These are phyloP conservation scores for Amblyopsis rosae DNA, from an alignment of 2,113 vertebrate genomes.

Conservation along the genomic window DNA sequence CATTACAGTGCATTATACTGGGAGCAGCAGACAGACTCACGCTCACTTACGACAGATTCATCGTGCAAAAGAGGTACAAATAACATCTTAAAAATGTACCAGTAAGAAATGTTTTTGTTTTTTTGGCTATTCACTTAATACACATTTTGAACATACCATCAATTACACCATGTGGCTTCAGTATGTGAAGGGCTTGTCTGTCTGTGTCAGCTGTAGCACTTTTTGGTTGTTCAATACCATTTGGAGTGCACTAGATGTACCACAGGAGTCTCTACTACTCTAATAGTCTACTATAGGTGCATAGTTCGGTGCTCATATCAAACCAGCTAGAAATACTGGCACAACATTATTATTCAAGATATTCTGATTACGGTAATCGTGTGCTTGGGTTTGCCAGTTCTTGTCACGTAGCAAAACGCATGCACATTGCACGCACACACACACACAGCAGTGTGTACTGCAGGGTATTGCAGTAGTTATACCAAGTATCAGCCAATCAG, in stretches of 20 bases:
- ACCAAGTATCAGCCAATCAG: constrained; percentile 33
- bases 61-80: constrained; percentile 77
- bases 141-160: constrained; percentile 49
- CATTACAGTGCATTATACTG: constrained; percentile 66
- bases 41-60: constrained; percentile 55
- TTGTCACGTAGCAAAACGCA: not conserved
- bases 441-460: not conserved
- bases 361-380: not conserved
- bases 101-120: constrained; percentile 43
- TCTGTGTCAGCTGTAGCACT: constrained; percentile 61
- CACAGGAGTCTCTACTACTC: constrained; percentile 26
- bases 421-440: not conserved
- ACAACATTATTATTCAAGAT: constrained; percentile 20
- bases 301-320: constrained; percentile 61
- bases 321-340: constrained; percentile 42
- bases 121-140: constrained; percentile 44
- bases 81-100: constrained; percentile 52
- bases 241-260: constrained; percentile 30
- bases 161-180: constrained; percentile 42
- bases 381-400: not conserved
- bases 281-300: constrained; percentile 54
- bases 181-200: constrained; percentile 24
- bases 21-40: constrained; percentile 54
- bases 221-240: constrained; percentile 63
- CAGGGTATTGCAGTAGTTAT: not conserved